Base-by-base conservation (phyloP, 2,888 invertebrate genomes). In the Horisme vitalbata region DNA sequence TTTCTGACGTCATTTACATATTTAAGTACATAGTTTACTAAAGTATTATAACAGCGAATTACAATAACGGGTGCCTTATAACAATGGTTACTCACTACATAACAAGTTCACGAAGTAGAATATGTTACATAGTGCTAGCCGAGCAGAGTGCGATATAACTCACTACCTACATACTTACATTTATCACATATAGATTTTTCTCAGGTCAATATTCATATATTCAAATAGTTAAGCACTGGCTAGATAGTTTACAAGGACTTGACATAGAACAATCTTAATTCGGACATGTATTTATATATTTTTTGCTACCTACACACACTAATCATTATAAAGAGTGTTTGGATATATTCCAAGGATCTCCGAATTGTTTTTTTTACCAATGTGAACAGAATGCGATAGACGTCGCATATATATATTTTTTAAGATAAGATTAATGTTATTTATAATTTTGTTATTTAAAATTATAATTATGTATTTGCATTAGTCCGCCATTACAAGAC, bases 11-110 rank as follows among this genome's bases (percentile, higher is more conserved):
- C 59, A 63, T 62, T 60, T 34, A 53, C 18, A 18, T 18, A 18
- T 18, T 5, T 57, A 47, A 61, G 64, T 66, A 70, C 63, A 70
- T 59, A 57, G 62, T 59, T 59, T 61, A 63, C 59, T 68, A 47
- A 55, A 53, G 52, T 57, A 59, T 26, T 32, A 52, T 52, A 63
- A 65, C 52, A 63, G 55, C 52, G 52, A 59, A n/a, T 52, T 55
- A 39, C 7, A 37, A 27, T 27, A 43, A 48, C 36, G 27, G 41
- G 55, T 58, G 57, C 53, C 34, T 23, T 33, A 52, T 45, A 43
- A 50, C 26, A 44, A 39, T 27, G 33, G 21, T 37, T 30, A 47
- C 33, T 43, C 43, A 50, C 52, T 52, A 55, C 41, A 49, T 52
- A 55, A 52, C 50, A 52, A 45, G 14, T 34, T 35, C 28, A 41